A percentile compares a stretch with the other conserved stretches of the same genome.
phyloP scores from a whole-genome alignment of 2,113 vertebrate species.

The Cyanoramphus novaezelandiae region DNA sequence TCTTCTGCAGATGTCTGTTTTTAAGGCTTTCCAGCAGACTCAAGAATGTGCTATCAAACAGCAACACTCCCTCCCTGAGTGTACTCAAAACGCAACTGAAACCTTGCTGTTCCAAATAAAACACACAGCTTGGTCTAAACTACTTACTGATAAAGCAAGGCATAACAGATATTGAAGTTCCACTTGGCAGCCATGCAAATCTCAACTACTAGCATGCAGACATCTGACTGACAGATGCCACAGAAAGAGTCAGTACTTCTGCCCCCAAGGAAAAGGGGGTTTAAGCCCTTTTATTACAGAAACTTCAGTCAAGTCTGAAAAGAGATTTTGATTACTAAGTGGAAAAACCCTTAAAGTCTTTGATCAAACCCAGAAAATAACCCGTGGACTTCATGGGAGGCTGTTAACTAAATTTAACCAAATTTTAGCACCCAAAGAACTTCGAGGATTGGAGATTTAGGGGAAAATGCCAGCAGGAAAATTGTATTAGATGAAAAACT shows the following conservation, averaged over 20 bases:
- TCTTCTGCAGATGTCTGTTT: background rate
- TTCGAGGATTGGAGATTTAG: background rate
- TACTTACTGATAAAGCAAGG: background rate
- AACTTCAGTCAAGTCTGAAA: background rate
- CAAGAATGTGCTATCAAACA: background rate
- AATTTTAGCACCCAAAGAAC: background rate
- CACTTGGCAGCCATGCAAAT: background rate
- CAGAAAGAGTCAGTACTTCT: background rate
- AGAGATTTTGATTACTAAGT: background rate
- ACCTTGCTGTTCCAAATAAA: background rate
- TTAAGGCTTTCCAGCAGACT: background rate
- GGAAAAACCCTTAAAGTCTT: background rate
- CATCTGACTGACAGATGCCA: background rate
- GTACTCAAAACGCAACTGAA: background rate
- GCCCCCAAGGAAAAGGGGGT: background rate
- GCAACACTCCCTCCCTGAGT: background rate
- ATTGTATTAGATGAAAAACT: background rate
- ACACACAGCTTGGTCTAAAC: background rate
- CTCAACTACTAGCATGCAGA: background rate
- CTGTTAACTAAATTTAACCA: background rate
- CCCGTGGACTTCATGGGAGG: background rate
- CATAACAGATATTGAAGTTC: background rate
- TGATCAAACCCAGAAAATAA: conserved; percentile 29
- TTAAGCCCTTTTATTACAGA: background rate
- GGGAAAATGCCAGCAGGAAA: background rate